Conservation (phyloP, 2,797 vertebrate genomes). For the Typhlichthys subterraneus region DNA sequence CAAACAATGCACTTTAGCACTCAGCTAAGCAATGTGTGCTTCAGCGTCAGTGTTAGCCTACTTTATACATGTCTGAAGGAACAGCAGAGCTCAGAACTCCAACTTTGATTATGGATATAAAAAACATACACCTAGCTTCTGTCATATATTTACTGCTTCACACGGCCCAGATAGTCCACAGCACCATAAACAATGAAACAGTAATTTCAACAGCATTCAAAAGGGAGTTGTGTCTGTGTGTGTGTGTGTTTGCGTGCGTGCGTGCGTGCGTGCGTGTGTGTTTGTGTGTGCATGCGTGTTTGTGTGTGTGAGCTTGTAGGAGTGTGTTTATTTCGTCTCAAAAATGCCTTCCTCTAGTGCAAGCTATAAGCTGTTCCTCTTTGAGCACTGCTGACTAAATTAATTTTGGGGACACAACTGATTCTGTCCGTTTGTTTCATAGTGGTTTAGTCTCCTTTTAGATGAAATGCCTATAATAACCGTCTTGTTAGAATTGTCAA, state of each 20-base stretch:
- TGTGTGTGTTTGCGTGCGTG: not conserved
- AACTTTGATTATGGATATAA: conserved; percentile 32
- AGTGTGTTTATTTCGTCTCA: no score
- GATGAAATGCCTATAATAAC: no score
- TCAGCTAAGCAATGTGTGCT: conserved; percentile 6
- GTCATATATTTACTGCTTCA: conserved; percentile 49
- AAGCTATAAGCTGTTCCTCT: not conserved
- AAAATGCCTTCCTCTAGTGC: not conserved
- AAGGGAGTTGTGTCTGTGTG: not conserved
- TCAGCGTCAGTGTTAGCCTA: conserved; percentile 17
- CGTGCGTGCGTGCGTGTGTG: not conserved
- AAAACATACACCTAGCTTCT: conserved; percentile 24
- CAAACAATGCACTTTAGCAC: not conserved
- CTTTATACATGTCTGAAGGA: conserved; percentile 17
- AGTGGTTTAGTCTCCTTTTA: no score
- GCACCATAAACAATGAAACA: conserved; percentile 29
- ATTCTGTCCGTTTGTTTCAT: no score
- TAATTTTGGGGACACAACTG: no score
- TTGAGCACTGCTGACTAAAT: not conserved
- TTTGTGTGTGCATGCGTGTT: not conserved
- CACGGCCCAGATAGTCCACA: conserved; percentile 32
- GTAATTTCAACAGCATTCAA: not conserved
- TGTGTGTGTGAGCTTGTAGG: no score
- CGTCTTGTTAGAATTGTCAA: no score
- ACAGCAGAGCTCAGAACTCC: conserved; percentile 25